Evolutionary conservation across 2,113 vertebrate genomes (phyloP), one percentile per base, ranked within the genome.

Genomic region (Athene cunicularia): DNA sequence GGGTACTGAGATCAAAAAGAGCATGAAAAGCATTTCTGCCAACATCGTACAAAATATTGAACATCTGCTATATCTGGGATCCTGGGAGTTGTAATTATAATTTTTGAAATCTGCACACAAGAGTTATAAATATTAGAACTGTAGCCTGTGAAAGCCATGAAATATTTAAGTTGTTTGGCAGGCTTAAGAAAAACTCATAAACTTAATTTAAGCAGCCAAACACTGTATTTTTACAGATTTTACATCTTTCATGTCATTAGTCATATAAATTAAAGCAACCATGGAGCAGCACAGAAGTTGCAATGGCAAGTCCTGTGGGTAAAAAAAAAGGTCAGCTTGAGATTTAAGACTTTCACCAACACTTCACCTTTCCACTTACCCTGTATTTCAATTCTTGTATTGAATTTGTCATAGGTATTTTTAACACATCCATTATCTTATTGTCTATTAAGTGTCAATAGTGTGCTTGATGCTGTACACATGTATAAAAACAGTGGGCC

Each of bases 121-220:
- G 98, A 98, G 98, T 98, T 98, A 98, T 98, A 98, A 98, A 98
- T 98, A 98, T 98, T 98, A 98, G 98, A 98, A 98, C 98, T 98
- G 97, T 98, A 98, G 98, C 98, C 97, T 96, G 97, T 97, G 98
- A 98, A 98, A 98, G 97, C 97, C 94, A 98, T 98, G 98, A 98
- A 98, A 98, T 98, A 98, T 98, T 98, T 98, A 98, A 98, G 97
- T 98, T 98, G 98, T 98, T 98, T 98, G 98, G 98, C 98, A 98
- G 98, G 98, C 98, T 98, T 98, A 98, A 98, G 97, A 97, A 98
- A 98, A 98, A 98, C 98, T 98, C 98, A 98, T 98, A 98, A 98
- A 98, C 97, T 98, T 98, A 98, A 98, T 98, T 98, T 98, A 98
- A 98, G 96, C 97, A 98, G 97, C 98, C 98, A 98, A 98, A 98